Percentiles rank a stretch among this genome's conserved stretches.
phyloP scores from a whole-genome alignment of 2,888 invertebrate genomes.

The Caenorhabditis doughertyi region DNA sequence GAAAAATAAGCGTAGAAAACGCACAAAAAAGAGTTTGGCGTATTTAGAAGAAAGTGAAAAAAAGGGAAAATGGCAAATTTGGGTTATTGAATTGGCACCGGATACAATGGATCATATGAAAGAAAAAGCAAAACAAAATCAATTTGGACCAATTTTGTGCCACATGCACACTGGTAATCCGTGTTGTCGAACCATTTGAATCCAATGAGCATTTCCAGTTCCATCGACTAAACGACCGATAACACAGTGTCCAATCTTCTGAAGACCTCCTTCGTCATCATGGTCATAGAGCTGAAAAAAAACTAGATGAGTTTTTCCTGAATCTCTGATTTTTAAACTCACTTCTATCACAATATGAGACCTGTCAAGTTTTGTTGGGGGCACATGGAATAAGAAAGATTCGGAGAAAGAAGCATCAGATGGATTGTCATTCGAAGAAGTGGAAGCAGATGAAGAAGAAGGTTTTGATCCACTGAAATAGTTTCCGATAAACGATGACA shows the following conservation, averaged over 20 bases:
- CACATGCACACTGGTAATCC: constrained; percentile 80
- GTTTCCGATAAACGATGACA: not conserved
- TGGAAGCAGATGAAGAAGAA: constrained; percentile 74
- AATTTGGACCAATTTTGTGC: constrained; percentile 70
- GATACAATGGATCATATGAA: constrained; percentile 47
- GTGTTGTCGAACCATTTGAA: constrained; percentile 81
- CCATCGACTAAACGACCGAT: constrained; percentile 75
- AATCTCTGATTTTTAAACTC: not conserved
- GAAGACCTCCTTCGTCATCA: constrained; percentile 61
- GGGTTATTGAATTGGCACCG: constrained; percentile 49
- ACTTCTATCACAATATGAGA: constrained; percentile 80
- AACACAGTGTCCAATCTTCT: constrained; percentile 78
- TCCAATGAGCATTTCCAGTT: constrained; percentile 79
- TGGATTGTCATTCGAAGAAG: constrained; percentile 69
- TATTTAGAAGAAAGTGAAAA: constrained; percentile 29
- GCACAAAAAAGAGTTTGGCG: constrained; percentile 25
- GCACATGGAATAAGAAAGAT: constrained; percentile 78
- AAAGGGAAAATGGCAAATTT: constrained; percentile 39
- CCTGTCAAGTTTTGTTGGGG: constrained; percentile 72
- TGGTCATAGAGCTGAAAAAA: constrained; percentile 74
- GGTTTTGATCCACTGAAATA: constrained; percentile 71
- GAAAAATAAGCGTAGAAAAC: constrained; percentile 14
- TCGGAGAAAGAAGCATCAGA: constrained; percentile 76
- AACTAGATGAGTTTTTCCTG: not conserved
- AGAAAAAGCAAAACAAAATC: constrained; percentile 21